Evolutionary conservation across 2,888 invertebrate genomes (phyloP).

Genomic region (Oscheius myriophilus): DNA sequence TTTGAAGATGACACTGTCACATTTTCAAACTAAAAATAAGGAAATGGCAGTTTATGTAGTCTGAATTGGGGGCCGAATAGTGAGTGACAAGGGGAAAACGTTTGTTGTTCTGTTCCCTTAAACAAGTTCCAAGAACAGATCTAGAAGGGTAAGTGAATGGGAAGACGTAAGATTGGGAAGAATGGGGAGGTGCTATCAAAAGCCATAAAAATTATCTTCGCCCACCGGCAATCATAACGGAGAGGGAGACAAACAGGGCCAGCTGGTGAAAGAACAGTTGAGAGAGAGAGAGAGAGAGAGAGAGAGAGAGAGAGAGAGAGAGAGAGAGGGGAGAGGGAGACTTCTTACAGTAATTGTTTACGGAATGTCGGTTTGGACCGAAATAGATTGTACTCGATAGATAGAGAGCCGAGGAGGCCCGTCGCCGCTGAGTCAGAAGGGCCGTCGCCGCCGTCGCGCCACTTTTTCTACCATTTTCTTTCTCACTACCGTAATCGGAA

Average conservation of each 20-base stretch:
- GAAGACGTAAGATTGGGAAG: background rate
- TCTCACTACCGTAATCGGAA: too few relatives aligned
- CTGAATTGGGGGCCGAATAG: background rate
- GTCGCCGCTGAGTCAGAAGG: too few relatives aligned
- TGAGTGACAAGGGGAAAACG: background rate
- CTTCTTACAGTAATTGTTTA: too few relatives aligned
- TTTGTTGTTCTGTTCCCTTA: too few relatives aligned
- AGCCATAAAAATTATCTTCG: too few relatives aligned
- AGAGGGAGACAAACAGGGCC: background rate
- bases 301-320: conserved; percentile 9
- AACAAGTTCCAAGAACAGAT: too few relatives aligned
- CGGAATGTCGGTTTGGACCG: background rate
- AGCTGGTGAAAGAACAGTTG: background rate
- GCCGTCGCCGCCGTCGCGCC: too few relatives aligned
- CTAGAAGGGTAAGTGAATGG: background rate
- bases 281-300: background rate
- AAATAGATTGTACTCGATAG: background rate
- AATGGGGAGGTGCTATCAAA: background rate
- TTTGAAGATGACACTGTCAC: too few relatives aligned
- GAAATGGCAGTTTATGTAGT: background rate
- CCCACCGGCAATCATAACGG: background rate
- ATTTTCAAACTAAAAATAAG: too few relatives aligned
- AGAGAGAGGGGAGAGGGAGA: background rate
- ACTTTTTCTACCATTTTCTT: too few relatives aligned
- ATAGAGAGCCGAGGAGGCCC: background rate